Conservation (phyloP, 2,797 vertebrate species). For the Karalla daura region DNA sequence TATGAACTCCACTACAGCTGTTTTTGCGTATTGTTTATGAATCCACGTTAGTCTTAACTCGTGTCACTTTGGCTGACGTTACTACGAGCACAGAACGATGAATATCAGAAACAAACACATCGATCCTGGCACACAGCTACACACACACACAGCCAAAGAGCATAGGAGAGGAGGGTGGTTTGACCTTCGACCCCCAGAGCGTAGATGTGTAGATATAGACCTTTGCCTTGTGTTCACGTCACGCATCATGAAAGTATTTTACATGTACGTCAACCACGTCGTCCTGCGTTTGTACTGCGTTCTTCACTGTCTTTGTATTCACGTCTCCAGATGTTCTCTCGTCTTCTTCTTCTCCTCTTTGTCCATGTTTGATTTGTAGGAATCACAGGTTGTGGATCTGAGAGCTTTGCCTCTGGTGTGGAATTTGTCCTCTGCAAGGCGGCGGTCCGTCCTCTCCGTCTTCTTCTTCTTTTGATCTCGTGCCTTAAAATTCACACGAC, state of each 20-base stretch:
- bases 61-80: background rate
- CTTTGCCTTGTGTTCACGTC: slow-evolving; percentile 25
- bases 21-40: slow-evolving; percentile 8
- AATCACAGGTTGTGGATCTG: slow-evolving; percentile 12
- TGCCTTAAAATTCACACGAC: slow-evolving; percentile 71
- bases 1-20: background rate
- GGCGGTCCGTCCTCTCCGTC: slow-evolving; percentile 40
- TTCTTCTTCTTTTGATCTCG: slow-evolving; percentile 75
- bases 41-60: slow-evolving; percentile 48
- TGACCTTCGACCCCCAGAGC: slow-evolving; percentile 33
- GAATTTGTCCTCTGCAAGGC: slow-evolving; percentile 15
- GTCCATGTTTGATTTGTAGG: slow-evolving; percentile 19
- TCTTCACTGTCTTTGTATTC: slow-evolving; percentile 2
- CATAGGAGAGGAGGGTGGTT: background rate
- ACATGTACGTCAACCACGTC: slow-evolving; percentile 3
- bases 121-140: no score
- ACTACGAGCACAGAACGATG: slow-evolving; percentile 9
- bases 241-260: slow-evolving; percentile 50
- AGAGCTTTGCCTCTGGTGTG: slow-evolving; percentile 30
- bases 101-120: background rate
- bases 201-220: background rate
- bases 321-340: slow-evolving; percentile 10
- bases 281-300: slow-evolving; percentile 8
- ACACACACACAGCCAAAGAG: slow-evolving; percentile 40
- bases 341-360: background rate